Percentiles rank a stretch among this genome's conserved stretches.
These are phyloP conservation scores for Valencia hispanica DNA, from an alignment of 2,797 vertebrate species.

Conservation along the genomic window DNA sequence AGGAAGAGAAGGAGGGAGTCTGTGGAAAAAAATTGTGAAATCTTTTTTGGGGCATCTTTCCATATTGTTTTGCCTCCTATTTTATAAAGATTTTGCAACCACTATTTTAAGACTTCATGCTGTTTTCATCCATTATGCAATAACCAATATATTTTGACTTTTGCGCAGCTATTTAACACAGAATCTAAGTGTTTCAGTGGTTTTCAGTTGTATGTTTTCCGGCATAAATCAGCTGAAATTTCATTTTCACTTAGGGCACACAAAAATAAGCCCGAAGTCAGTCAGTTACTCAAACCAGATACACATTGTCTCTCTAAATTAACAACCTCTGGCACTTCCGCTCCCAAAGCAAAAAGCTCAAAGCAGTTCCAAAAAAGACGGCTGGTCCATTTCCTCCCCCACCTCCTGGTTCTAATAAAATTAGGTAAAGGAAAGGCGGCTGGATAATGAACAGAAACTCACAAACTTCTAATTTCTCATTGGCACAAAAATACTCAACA, in stretches of 20 bases:
- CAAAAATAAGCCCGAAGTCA: slow-evolving; percentile 39
- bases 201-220: neutral
- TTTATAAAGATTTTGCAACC: slow-evolving; percentile 28
- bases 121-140: slow-evolving; percentile 22
- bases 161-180: neutral
- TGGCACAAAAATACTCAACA: slow-evolving; percentile 18
- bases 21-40: slow-evolving; percentile 73
- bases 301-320: slow-evolving; percentile 56
- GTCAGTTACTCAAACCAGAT: slow-evolving; percentile 60
- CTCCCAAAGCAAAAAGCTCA: slow-evolving; percentile 67
- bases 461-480: slow-evolving; percentile 16
- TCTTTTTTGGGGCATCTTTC: slow-evolving; percentile 43
- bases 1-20: slow-evolving; percentile 62
- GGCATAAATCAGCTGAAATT: neutral
- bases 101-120: slow-evolving; percentile 59
- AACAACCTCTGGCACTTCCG: slow-evolving; percentile 70
- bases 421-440: slow-evolving; percentile 42
- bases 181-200: neutral
- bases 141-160: slow-evolving; percentile 10
- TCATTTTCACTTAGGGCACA: slow-evolving; percentile 8
- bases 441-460: slow-evolving; percentile 39
- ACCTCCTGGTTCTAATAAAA: slow-evolving; percentile 75
- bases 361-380: slow-evolving; percentile 70
- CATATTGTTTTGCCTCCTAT: neutral
- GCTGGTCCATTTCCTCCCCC: slow-evolving; percentile 69